A percentile compares a stretch with the other conserved stretches of the same genome.
Conservation (phyloP, 92 coral and sea anemone genomes). For the Galaxea fascicularis region DNA sequence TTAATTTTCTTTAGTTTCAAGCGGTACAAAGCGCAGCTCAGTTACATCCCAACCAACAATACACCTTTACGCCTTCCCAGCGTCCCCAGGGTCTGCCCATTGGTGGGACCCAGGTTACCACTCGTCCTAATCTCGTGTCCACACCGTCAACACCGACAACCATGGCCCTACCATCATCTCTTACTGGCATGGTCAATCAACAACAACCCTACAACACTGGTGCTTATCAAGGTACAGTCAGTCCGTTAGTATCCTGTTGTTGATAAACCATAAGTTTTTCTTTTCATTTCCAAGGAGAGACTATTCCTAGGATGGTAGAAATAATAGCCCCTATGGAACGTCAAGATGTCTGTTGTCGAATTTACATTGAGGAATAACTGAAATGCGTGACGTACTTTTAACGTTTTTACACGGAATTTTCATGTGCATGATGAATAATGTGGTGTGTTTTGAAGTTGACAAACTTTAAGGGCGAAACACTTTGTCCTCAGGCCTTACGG, state of each 20-base stretch:
- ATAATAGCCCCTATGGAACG: no score
- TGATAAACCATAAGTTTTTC: neutral
- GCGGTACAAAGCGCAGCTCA: constrained; percentile 66
- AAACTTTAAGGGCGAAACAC: neutral
- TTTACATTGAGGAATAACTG: no score
- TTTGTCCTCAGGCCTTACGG: constrained; percentile 16
- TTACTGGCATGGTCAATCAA: constrained; percentile 51
- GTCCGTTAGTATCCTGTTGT: neutral
- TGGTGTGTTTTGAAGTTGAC: neutral
- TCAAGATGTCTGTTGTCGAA: no score
- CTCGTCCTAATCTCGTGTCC: constrained; percentile 71
- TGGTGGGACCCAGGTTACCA: constrained; percentile 49
- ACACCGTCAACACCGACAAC: constrained; percentile 90
- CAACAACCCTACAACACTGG: constrained; percentile 28
- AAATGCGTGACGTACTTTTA: no score
- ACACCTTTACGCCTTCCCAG: constrained; percentile 74
- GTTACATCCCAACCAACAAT: constrained; percentile 71
- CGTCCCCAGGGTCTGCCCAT: constrained; percentile 56
- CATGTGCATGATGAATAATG: no score
- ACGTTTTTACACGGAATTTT: no score
- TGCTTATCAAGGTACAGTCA: constrained; percentile 37
- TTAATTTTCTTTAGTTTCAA: constrained; percentile 58
- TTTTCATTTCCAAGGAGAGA: neutral
- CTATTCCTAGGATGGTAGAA: neutral
- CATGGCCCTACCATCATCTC: constrained; percentile 68